Percentiles rank a stretch among this genome's conserved stretches.
Conservation (phyloP, 2,797 vertebrate species). For the Sus cebifrons region DNA sequence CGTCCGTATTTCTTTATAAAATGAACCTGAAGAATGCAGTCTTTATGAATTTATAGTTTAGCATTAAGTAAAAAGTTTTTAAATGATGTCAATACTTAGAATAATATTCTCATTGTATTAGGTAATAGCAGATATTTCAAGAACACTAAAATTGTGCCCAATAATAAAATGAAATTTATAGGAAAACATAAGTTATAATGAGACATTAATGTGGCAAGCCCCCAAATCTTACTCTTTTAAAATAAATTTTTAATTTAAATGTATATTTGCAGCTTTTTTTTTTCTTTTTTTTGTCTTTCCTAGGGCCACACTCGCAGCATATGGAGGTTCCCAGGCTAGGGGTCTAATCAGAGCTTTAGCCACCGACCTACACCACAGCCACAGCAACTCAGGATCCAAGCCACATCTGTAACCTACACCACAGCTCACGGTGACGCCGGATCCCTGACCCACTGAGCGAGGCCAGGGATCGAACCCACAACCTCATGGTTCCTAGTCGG, state of each 20-base stretch:
- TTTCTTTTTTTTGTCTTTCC: no score
- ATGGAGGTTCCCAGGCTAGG: no score
- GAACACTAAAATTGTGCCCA: not conserved
- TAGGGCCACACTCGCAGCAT: no score
- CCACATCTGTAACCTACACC: no score
- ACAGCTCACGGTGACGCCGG: no score
- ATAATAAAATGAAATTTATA: conserved; percentile 69
- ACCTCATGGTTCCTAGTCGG: no score
- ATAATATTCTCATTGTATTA: conserved; percentile 8
- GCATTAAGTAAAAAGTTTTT: conserved; percentile 49
- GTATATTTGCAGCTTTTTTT: not conserved
- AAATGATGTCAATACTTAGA: conserved; percentile 40
- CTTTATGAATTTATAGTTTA: not conserved
- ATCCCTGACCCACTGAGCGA: no score
- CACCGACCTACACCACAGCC: no score
- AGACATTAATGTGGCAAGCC: conserved; percentile 31
- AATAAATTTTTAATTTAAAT: conserved; percentile 62
- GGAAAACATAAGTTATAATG: conserved; percentile 45
- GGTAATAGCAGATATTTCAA: conserved; percentile 34
- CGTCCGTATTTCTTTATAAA: conserved; percentile 51
- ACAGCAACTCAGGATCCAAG: no score
- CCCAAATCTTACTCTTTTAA: not conserved
- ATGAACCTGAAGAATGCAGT: conserved; percentile 20
- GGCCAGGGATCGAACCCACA: no score
- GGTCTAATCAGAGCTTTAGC: no score